Evolutionary conservation across 2,797 vertebrate genomes (phyloP), one percentile per base, ranked within the genome.

Genomic region (Sorex maritimensis): DNA sequence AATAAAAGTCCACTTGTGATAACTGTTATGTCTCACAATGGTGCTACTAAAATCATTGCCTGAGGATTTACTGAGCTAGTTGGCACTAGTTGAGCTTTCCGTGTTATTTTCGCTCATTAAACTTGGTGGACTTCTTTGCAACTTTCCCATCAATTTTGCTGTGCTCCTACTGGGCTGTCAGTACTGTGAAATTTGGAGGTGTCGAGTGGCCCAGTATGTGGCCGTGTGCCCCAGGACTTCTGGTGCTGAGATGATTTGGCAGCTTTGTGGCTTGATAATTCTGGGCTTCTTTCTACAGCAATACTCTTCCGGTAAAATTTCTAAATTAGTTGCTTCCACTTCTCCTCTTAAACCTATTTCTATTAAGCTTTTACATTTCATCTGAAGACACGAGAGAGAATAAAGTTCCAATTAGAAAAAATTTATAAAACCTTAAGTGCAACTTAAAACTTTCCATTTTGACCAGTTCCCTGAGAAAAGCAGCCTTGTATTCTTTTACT

Each of bases 371-470:
- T 61, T 67, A 80, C 23, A 34, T 38, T 38, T 74, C 79, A 86
- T 7, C 17, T 92, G 34, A 85, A 91, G 67, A 55, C 13, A 34
- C 68, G 44, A 17, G 81, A 34, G n/a, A 93, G 9, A 85, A 77
- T 80, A 34, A 55, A n/a, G 89, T 93, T 93, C 23, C 69, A 85
- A 69, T 90, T 86, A 83, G 58, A 85, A 23, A 90, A 95, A 89
- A 85, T 15, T 67, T 55, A 28, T 3, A 30, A 79, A 88, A 91
- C 6, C 46, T 91, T 46, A 77, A 72, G 28, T 65, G 74, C 10
- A 30, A 28, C 38, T 86, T 94, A 52, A 69, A 91, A 67, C 7
- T 82, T 82, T 78, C 44, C 30, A 34, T 87, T 91, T 87, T 84
- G 63, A 81, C 38, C 19, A 73, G 28, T 15, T 3, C 73, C 41